phyloP scores from a whole-genome alignment of 2,113 vertebrate species.

The Bathybates hornii region DNA sequence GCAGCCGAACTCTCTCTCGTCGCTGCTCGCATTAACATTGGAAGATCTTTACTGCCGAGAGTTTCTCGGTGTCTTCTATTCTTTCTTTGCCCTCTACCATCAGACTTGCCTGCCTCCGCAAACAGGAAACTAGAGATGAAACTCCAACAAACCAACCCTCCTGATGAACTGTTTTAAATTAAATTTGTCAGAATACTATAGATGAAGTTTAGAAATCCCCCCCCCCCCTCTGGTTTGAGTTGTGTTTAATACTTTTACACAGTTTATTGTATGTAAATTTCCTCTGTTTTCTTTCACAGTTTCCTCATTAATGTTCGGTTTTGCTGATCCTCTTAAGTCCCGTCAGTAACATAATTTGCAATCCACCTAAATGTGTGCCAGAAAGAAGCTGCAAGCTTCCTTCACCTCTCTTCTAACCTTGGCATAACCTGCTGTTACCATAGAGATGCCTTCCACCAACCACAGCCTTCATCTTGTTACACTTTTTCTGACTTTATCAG shows the following conservation, averaged over 20 bases:
- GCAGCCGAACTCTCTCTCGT: conserved; percentile 1
- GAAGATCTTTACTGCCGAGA: conserved; percentile 1
- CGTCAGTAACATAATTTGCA: not conserved
- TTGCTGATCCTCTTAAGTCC: not conserved
- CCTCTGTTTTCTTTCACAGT: not conserved
- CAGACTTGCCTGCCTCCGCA: not conserved
- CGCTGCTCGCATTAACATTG: conserved; percentile 19
- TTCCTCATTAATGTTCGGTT: not conserved
- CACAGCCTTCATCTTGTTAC: conserved; percentile 29
- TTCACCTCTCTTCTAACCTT: conserved; percentile 37
- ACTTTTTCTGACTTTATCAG: conserved; percentile 22
- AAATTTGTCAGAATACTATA: not conserved
- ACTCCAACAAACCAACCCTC: not conserved
- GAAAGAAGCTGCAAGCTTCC: conserved; percentile 10
- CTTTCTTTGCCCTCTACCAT: not conserved
- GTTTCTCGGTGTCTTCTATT: not conserved
- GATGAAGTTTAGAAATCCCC: not conserved
- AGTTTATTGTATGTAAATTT: not conserved
- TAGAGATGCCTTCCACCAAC: conserved; percentile 66
- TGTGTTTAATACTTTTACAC: not conserved
- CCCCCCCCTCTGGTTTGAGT: rapidly evolving
- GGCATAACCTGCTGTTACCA: conserved; percentile 67
- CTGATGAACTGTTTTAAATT: not conserved
- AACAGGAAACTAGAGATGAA: not conserved
- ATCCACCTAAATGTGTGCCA: conserved; percentile 30